phyloP scores from a whole-genome alignment of 1,140 invertebrate genomes.

The Anoplolepis gracilipes region DNA sequence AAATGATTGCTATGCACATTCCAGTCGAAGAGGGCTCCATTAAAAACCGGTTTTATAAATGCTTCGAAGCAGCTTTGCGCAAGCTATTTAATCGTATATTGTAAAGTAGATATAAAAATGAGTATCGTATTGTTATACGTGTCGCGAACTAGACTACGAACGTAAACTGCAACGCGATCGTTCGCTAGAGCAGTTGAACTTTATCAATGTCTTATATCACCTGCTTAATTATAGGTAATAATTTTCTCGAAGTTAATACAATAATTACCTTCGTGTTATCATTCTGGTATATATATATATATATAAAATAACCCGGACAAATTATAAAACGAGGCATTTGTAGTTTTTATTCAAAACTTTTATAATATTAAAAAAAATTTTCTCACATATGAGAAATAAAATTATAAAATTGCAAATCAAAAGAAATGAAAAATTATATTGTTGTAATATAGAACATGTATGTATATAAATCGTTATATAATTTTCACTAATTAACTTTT shows the following conservation, averaged over 20 bases:
- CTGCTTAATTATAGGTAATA: slow-evolving; percentile 33
- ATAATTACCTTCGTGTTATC: not conserved
- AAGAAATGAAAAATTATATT: not conserved
- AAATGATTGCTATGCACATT: slow-evolving; percentile 35
- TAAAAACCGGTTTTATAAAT: slow-evolving; percentile 44
- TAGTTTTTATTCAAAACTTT: not conserved
- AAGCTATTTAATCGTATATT: slow-evolving; percentile 32
- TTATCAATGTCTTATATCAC: not conserved
- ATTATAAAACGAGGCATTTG: not conserved
- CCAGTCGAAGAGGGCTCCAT: slow-evolving; percentile 24
- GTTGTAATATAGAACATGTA: not conserved
- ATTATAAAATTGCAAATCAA: not conserved
- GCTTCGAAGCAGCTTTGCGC: not conserved
- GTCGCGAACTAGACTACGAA: not conserved
- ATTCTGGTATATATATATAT: no score
- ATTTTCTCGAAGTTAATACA: slow-evolving; percentile 7
- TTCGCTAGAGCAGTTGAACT: not conserved
- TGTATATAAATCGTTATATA: not conserved
- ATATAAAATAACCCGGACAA: not conserved
- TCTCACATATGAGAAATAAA: not conserved
- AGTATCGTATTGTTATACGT: not conserved
- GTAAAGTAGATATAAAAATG: slow-evolving; percentile 16
- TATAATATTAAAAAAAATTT: slow-evolving; percentile 1
- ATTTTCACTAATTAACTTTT: not conserved
- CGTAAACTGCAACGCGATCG: not conserved